Evolutionary conservation across 2,888 invertebrate species (phyloP), one percentile per base, ranked within the genome.

Genomic region (Lordiphosa fenestrarum): DNA sequence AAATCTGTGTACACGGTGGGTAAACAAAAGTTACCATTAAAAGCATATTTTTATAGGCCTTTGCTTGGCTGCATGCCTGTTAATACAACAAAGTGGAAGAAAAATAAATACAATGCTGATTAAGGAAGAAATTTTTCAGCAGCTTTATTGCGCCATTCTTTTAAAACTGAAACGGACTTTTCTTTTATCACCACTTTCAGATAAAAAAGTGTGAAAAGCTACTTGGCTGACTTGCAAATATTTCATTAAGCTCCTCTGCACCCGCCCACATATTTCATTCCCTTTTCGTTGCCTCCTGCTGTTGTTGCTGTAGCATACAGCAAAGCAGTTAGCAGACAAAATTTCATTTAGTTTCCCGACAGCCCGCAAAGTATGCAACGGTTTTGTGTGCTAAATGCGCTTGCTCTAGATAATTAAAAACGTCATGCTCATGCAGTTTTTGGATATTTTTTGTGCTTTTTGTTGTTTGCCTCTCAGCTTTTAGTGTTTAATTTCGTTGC

Each of bases 321-420:
- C 69, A 30, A 38, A 53, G 62, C 76, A 75, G 50, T 72, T 73
- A 42, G 61, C 70, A 40, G 53, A 53, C 55, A 53, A 73, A 73
- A 71, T 60, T 67, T 71, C 68, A 74, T 78, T 74, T 71, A 69
- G 70, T 73, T 77, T 60, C 72, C 70, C 68, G 63, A 71, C 71
- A 61, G 55, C 58, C 73, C 47, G 71, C 78, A 71, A 69, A 77
- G 58, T 77, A 74, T 74, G 71, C 62, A 73, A 69, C 53, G 57
- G 53, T 59, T 77, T 76, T 65, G 13, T 33, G 37, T 35, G 64
- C 75, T 74, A 78, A 78, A 61, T 78, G 64, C 68, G 71, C 73
- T 78, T 75, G 76, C 71, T 71, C 76, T 64, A 80, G 80, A 73
- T 73, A 78, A 73, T 73, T 73, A 78, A 78, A 73, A 78, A 75